These are phyloP conservation scores for Mesembrinibis cayennensis DNA, from an alignment of 2,113 vertebrate species.

Conservation along the genomic window DNA sequence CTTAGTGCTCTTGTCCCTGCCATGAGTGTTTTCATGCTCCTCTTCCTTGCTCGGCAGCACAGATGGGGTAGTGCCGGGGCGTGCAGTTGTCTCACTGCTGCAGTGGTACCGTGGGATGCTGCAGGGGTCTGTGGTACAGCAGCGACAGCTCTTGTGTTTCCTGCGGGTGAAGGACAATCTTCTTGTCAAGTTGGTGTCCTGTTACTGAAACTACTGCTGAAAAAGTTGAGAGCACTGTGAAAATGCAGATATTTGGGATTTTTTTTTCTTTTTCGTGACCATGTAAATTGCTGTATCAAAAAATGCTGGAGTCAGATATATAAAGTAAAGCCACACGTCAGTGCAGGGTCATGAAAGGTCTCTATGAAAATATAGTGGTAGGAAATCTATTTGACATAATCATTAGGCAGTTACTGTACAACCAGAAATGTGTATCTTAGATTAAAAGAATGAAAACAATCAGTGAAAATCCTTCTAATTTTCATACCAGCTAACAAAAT, in stretches of 20 bases:
- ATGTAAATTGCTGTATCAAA: not conserved
- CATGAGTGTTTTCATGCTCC: rapidly evolving
- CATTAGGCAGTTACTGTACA: not conserved
- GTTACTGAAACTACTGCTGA: not conserved
- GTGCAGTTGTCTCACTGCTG: not conserved
- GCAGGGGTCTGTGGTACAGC: not conserved
- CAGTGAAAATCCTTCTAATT: not conserved
- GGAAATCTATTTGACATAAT: not conserved
- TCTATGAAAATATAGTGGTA: not conserved
- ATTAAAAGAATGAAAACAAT: not conserved
- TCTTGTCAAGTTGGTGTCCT: not conserved
- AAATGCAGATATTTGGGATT: not conserved
- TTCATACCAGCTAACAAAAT: not conserved
- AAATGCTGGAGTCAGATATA: not conserved
- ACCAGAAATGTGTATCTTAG: not conserved
- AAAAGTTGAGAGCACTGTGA: not conserved
- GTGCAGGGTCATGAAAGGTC: not conserved
- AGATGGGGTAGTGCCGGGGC: not conserved
- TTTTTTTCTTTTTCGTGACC: not conserved
- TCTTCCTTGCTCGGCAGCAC: not conserved
- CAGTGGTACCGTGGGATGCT: rapidly evolving
- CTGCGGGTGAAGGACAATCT: too few species aligned
- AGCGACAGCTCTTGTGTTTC: not conserved
- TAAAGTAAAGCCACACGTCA: not conserved
- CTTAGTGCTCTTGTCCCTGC: not conserved